Conservation (phyloP, 2,888 invertebrate genomes). For the Colletes collaris region DNA sequence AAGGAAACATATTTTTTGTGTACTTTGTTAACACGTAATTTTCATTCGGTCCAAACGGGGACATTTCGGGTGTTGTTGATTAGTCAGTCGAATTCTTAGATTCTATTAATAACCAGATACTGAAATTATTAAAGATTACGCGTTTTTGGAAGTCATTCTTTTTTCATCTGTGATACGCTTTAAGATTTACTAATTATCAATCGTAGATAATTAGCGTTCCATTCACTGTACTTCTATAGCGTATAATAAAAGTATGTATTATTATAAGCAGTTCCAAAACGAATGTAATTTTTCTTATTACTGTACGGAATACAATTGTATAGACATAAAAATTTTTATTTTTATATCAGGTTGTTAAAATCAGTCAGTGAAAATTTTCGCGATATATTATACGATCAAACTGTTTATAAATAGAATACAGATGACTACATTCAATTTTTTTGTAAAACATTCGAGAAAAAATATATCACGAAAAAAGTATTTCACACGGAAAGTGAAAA, state of each 20-base stretch:
- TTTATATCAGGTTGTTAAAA: slow-evolving; percentile 40
- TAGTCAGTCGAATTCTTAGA: slow-evolving; percentile 25
- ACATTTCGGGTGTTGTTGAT: slow-evolving; percentile 6
- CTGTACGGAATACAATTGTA: slow-evolving; percentile 36
- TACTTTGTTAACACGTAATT: too few relatives aligned
- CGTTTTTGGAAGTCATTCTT: neutral
- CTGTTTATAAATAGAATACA: slow-evolving; percentile 1
- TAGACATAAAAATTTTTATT: slow-evolving; percentile 41
- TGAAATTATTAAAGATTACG: slow-evolving; percentile 1
- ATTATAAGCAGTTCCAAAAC: slow-evolving; percentile 31
- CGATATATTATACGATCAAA: slow-evolving; percentile 11
- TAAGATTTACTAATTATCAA: slow-evolving; percentile 14
- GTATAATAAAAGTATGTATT: slow-evolving; percentile 8
- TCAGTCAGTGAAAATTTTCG: slow-evolving; percentile 42
- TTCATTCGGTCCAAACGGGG: neutral
- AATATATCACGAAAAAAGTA: neutral
- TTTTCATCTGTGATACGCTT: neutral
- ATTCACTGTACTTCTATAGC: neutral
- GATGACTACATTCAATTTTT: slow-evolving; percentile 3
- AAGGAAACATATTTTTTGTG: neutral
- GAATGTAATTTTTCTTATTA: slow-evolving; percentile 15
- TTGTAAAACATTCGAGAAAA: slow-evolving; percentile 10
- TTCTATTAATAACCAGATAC: slow-evolving; percentile 19
- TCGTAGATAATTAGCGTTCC: slow-evolving; percentile 22
- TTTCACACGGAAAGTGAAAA: slow-evolving; percentile 18